Evolutionary conservation across 2,888 invertebrate genomes (phyloP).

Genomic region (Hofmannophila pseudospretella): DNA sequence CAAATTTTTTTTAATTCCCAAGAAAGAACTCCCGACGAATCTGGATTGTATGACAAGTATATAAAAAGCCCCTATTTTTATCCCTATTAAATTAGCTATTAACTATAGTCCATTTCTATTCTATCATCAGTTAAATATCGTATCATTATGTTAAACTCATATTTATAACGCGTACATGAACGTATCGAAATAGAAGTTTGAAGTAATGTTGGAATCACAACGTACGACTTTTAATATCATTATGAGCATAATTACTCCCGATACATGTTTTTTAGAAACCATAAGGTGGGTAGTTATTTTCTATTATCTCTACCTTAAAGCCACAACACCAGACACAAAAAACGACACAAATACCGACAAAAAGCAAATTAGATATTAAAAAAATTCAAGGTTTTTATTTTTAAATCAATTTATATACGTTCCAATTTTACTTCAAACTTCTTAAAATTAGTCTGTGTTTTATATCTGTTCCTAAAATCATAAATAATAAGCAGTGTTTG

Average conservation of each 20-base stretch:
- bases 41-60: conserved; percentile 20
- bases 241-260: too few species aligned
- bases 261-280: too few species aligned
- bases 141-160: conserved; percentile 37
- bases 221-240: too few species aligned
- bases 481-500: too few species aligned
- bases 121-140: conserved; percentile 55
- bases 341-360: too few species aligned
- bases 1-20: conserved; percentile 27
- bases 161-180: conserved; percentile 1
- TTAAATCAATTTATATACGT: too few species aligned
- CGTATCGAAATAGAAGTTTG: not conserved
- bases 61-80: conserved; percentile 56
- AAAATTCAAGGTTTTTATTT: too few species aligned
- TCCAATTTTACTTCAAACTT: not conserved
- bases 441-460: conserved; percentile 2
- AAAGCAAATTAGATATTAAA: too few species aligned
- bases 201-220: not conserved
- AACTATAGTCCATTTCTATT: conserved; percentile 59
- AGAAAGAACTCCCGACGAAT: conserved; percentile 15
- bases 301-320: too few species aligned
- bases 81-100: conserved; percentile 68
- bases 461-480: conserved; percentile 1
- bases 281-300: too few species aligned
- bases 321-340: too few species aligned